Evolutionary conservation across 2,888 invertebrate species (phyloP), one percentile per base, ranked within the genome.

Genomic region (Cistogaster globosa): DNA sequence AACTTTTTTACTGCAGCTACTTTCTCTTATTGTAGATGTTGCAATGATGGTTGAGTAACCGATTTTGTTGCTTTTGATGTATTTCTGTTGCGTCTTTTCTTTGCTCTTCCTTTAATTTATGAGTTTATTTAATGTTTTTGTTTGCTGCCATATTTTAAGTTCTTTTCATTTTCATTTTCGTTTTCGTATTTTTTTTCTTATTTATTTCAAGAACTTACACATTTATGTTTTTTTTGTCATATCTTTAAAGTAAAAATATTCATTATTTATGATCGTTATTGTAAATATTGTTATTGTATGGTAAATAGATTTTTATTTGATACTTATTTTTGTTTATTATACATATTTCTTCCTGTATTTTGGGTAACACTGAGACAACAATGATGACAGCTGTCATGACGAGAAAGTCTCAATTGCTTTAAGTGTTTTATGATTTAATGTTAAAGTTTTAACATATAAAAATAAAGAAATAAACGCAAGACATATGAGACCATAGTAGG

Each of bases 331-430:
- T 22, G 68, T 55, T 65, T 60, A 51, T 36, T 32, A 45, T 68
- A 62, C 45, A 38, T 65, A 9, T 68, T 68, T 5, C 8, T 12
- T 20, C n/a, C 32, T 12, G 42, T 48, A 38, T 63, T 82, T 75
- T 83, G 51, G 84, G 72, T 84, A 75, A 68, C 48, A 71, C 36
- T 38, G 68, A 77, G 82, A 86, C 84, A 86, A 84, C 84, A 84
- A 84, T 84, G 83, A 86, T 86, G 86, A 86, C 86, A 86, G 86
- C 84, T 84, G 80, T 83, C 82, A 77, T 74, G 65, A 74, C 76
- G 82, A 53, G 12, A 67, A 76, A 72, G 76, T 86, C 86, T 86
- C 84, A 78, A 84, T 86, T 78, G 69, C 79, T 42, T 53, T 78
- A 69, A 82, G 72, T 69, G 69, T 81, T 26, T 81, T 74, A 57